Evolutionary conservation across 2,888 invertebrate genomes (phyloP).

Genomic region (Gibbula magus): DNA sequence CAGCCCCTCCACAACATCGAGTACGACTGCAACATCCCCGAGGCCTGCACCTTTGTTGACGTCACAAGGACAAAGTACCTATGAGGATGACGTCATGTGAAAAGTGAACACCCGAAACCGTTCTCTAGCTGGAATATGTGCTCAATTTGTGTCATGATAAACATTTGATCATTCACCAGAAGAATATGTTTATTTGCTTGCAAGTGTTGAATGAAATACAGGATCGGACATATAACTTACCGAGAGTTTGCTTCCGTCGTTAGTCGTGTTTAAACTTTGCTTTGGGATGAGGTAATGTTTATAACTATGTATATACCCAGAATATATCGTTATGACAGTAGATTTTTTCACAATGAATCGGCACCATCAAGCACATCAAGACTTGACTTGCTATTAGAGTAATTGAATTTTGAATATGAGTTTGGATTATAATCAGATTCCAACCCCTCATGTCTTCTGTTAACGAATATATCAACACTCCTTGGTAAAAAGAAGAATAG

Average conservation of each 20-base stretch:
- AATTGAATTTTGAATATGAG: too few species aligned
- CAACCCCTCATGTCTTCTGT: not conserved
- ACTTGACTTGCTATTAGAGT: too few species aligned
- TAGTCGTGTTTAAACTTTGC: too few species aligned
- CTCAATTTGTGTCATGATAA: not conserved
- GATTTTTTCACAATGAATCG: too few species aligned
- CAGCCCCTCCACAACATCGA: slow-evolving; percentile 27
- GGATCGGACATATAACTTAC: too few species aligned
- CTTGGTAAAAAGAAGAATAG: too few species aligned
- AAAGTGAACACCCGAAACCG: not conserved
- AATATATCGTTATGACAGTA: too few species aligned
- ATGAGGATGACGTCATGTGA: not conserved
- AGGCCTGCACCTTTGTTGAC: slow-evolving; percentile 31
- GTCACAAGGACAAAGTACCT: slow-evolving; percentile 27
- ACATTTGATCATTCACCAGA: not conserved
- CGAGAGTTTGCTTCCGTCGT: too few species aligned
- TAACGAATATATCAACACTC: not conserved
- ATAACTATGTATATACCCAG: too few species aligned
- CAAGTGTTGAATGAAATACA: not conserved
- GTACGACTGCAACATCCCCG: slow-evolving; percentile 30
- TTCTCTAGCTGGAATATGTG: not conserved
- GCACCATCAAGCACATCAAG: too few species aligned
- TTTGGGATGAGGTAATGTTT: too few species aligned
- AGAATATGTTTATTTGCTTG: not conserved
- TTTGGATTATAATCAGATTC: not conserved